Conservation (phyloP, 2,797 vertebrate genomes). For the Epinephelus malabaricus region DNA sequence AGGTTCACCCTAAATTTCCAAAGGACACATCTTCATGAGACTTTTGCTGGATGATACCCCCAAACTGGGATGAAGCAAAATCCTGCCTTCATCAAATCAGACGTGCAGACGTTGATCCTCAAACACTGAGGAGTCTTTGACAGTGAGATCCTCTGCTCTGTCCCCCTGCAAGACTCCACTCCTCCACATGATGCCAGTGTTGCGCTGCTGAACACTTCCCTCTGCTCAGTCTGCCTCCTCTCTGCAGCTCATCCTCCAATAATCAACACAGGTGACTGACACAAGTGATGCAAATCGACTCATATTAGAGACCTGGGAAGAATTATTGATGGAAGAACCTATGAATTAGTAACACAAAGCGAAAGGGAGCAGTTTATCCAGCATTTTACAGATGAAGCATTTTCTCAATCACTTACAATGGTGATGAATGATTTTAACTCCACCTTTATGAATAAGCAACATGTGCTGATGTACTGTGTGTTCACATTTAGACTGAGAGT, state of each 20-base stretch:
- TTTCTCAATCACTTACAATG: not conserved
- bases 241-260: not conserved
- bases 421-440: not conserved
- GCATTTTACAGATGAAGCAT: not conserved
- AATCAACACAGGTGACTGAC: not conserved
- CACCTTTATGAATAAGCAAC: not conserved
- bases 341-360: not conserved
- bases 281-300: not conserved
- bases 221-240: not conserved
- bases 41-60: not conserved
- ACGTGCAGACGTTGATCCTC: not conserved
- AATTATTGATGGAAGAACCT: not conserved
- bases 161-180: conserved; percentile 19
- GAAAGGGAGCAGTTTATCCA: not conserved
- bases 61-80: not conserved
- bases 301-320: not conserved
- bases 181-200: conserved; percentile 75
- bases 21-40: no score
- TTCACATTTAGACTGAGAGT: conserved; percentile 3
- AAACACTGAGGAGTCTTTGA: not conserved
- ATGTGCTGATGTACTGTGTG: not conserved
- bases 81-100: not conserved
- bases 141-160: not conserved
- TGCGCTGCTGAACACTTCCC: conserved; percentile 32
- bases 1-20: no score